Evolutionary conservation across 2,113 vertebrate species (phyloP), one percentile per base, ranked within the genome.

Genomic region (Siniperca chuatsi): DNA sequence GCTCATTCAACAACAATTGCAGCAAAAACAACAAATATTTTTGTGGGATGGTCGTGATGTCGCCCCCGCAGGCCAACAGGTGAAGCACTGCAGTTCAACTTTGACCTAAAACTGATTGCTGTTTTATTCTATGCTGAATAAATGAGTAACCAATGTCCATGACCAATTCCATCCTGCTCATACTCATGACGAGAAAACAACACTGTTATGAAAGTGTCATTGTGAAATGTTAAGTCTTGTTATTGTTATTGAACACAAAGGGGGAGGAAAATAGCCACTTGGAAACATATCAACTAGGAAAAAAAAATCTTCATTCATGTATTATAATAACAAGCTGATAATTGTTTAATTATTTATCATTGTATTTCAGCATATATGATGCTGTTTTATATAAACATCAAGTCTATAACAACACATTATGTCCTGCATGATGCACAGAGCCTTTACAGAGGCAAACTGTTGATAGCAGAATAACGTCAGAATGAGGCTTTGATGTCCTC

Each of bases 151-250:
- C 48, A 54, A 21, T 16, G 37, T 18, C 52, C 25, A 75, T 61
- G 73, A 60, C 33, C n/a, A 21, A 20, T 20, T 46, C 15, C 12
- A 58, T 25, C 15, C 4, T 8, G 65, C 48, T 82, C 37, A 20
- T 72, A 60, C 25, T 78, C 16, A 79, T 58, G 44, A 58, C 57
- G 58, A 21, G 33, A 57, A 35, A 64, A 52, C 23, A 50, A 44
- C 33, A 79, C n/a, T 23, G 1, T 75, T 23, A 61, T 54, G 3
- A 0, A 42, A 69, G 71, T 66, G 68, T 70, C 65, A 71, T 78
- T 55, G 80, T 79, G 18, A 81, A 76, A 76, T 79, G 71, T 82
- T 60, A 75, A 46, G 33, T 76, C 35, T 35, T 57, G 15, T 79
- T 75, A 40, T 33, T n/a, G 0, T 79, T 75, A 40, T 33, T n/a